phyloP scores from a whole-genome alignment of 2,113 vertebrate genomes.

The Pseudolaguvia tuberculata region DNA sequence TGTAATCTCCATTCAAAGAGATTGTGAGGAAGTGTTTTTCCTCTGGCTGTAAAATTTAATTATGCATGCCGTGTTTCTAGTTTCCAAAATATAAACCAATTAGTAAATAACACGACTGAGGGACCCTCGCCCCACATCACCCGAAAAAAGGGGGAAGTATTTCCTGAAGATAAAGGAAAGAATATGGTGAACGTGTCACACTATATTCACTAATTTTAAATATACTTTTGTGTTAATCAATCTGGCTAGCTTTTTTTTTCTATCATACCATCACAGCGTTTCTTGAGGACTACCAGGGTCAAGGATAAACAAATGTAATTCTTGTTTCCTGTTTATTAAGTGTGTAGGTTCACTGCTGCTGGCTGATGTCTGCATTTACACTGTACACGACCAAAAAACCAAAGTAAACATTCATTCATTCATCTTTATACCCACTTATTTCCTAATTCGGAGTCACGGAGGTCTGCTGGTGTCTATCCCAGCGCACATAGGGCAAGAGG shows the following conservation, averaged over 20 bases:
- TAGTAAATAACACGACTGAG: background rate
- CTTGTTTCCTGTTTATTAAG: background rate
- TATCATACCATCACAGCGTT: background rate
- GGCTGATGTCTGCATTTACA: no score
- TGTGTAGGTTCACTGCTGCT: background rate
- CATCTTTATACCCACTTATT: no score
- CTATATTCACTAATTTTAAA: background rate
- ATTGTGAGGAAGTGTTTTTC: no score
- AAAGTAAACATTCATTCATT: no score
- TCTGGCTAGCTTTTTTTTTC: background rate
- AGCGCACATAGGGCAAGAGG: no score
- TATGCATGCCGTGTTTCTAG: background rate
- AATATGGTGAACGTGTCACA: background rate
- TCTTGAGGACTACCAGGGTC: background rate
- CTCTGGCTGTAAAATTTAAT: background rate
- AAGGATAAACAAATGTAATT: background rate
- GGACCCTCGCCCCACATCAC: no score
- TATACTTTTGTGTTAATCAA: background rate
- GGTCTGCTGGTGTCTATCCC: no score
- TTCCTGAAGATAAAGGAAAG: background rate
- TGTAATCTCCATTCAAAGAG: no score
- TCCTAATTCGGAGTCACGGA: no score
- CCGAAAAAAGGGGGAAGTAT: background rate
- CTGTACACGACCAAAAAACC: no score
- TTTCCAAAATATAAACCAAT: background rate